Evolutionary conservation across 2,113 vertebrate species (phyloP), one percentile per base, ranked within the genome.

Genomic region (Grantiella picta): DNA sequence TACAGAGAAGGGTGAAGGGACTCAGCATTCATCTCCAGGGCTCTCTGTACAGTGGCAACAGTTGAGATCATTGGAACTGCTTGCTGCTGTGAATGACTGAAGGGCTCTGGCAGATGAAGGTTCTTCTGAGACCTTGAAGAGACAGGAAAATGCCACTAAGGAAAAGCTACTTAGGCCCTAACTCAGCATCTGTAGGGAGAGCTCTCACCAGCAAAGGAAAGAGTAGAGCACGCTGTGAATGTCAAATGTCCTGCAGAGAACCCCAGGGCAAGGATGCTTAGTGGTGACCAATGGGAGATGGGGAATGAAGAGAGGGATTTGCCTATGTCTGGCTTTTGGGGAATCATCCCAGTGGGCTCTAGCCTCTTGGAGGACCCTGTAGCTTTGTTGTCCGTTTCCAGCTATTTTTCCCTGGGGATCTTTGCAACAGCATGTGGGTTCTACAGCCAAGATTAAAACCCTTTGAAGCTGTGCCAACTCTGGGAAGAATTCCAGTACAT

Each of bases 401-500:
- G 45, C 82, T 69, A 57, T 54, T 68, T 71, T 87, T 81, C 82
- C 86, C 60, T 70, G 38, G 60, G 69, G 94, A 89, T 52, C 50
- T 81, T 29, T 89, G 80, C 80, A 94, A 72, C 86, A 94, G 76
- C 86, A 47, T 75, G 80, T 68, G 76, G 89, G 68, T 81, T 93
- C 76, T 91, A 81, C 33, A 89, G 86, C 86, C 80, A 91, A 90
- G 80, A 94, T 44, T 44, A 78, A 94, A 95, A 81, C 22, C 45
- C 76, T 88, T 6, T 94, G 95, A 96, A 94, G 89, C 80, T 83
- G 31, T 81, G 92, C 94, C 92, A 97, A 31, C 68, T 78, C 92
- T 83, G 86, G 91, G 94, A 94, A 89, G 80, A 96, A 93, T 92
- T 95, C 92, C 96, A 97, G 66, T 36, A 31, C 18, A 52, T 56